Evolutionary conservation across 2,797 vertebrate species (phyloP), one percentile per base, ranked within the genome.

Genomic region (Alectoris magna): DNA sequence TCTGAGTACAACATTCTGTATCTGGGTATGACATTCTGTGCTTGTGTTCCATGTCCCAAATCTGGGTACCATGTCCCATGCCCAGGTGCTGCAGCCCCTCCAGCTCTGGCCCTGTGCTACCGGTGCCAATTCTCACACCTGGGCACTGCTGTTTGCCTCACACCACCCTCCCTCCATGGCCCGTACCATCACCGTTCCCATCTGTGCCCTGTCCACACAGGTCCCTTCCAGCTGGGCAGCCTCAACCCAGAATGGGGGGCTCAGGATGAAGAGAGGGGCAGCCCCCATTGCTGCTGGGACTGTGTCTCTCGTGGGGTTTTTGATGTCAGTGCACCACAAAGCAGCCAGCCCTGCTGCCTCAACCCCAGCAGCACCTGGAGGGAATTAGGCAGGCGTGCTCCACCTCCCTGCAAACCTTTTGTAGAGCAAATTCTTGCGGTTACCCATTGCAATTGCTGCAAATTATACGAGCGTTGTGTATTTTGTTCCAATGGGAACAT

Each of bases 391-490:
- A 15, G 44, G 82, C 86, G 34, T 8, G 62, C 84, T 92, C 60
- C 83, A 94, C 93, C 94, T 87, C 87, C 79, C 77, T 84, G 72
- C 62, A 62, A 81, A 84, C 91, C 93, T 95, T 95, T 88, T 84
- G 86, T 91, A 74, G 63, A 70, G 86, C 67, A 49, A 84, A 94
- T 95, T 97, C 91, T 95, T 96, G 94, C 6, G 94, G 96, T 95
- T 96, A 93, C 93, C 86, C 69, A 14, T 73, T 27, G 69, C 84
- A 46, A 95, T 93, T 88, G 91, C 83, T 75, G 88, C 79, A 90
- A 94, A 88, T 96, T 90, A 93, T 91, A 92, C 71, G 62, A 97
- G 92, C 55, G 24, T 60, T 3, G 10, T 6, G 49, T 39, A 63
- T 46, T 74, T 23, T 13, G 38, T 62, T 87, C 71, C 55, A n/a